Conservation (phyloP, 2,113 vertebrate species). For the Marcusenius ussheri region DNA sequence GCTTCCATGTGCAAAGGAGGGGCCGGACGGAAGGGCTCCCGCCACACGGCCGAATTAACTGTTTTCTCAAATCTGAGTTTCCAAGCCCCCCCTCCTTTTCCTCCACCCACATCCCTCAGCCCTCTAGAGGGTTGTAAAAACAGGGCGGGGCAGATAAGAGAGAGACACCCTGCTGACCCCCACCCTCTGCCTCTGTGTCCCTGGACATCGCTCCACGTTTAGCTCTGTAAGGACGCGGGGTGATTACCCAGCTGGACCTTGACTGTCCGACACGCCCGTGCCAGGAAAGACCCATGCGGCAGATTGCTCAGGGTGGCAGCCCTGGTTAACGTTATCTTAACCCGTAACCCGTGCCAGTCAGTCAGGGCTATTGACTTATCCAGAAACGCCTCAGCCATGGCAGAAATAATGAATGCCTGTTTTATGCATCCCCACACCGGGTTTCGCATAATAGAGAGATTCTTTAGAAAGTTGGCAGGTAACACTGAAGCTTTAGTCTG, state of each 20-base stretch:
- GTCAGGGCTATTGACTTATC: background rate
- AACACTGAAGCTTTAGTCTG: background rate
- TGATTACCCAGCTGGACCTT: background rate
- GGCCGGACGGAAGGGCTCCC: background rate
- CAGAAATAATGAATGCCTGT: background rate
- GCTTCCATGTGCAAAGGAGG: conserved; percentile 13
- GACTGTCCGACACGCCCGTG: background rate
- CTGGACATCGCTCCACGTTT: background rate
- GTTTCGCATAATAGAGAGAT: background rate
- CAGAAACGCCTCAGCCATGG: background rate
- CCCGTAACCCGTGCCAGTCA: background rate
- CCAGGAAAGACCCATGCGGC: background rate
- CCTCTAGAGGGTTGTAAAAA: background rate
- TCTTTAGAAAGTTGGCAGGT: background rate
- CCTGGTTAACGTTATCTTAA: background rate
- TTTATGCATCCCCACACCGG: background rate
- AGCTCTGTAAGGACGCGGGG: conserved; percentile 4
- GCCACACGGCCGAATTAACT: conserved; percentile 22
- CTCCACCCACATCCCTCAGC: background rate
- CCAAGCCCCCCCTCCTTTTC: background rate
- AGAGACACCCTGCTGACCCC: background rate
- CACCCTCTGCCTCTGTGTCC: background rate
- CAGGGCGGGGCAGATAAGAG: conserved; percentile 8
- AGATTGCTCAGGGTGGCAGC: background rate
- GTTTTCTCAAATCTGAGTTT: conserved; percentile 23